A percentile compares a stretch with the other conserved stretches of the same genome.
Evolutionary conservation across 2,888 invertebrate genomes (phyloP).

Genomic region (Julus scandinavius): DNA sequence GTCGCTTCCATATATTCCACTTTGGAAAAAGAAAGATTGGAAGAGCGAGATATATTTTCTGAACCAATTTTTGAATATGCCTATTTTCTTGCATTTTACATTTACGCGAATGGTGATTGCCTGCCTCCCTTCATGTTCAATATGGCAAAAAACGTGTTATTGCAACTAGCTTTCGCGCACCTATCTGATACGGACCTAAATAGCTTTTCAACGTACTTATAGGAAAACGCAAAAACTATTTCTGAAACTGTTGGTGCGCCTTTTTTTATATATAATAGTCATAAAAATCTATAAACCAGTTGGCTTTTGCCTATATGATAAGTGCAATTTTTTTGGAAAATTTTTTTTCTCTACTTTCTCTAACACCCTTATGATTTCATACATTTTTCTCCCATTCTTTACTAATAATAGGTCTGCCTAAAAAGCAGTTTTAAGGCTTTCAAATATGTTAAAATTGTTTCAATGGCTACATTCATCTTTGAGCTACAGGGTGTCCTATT

Average conservation of each 20-base stretch:
- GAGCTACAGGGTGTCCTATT: not conserved
- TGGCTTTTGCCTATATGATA: conserved; percentile 33
- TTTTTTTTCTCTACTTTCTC: not conserved
- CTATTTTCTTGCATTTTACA: conserved; percentile 14
- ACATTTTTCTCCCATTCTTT: not conserved
- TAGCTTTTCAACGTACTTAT: conserved; percentile 39
- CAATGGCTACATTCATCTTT: not conserved
- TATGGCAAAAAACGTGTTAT: conserved; percentile 37
- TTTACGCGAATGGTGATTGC: conserved; percentile 26
- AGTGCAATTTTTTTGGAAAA: not conserved
- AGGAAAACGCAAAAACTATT: conserved; percentile 33
- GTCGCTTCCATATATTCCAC: not conserved
- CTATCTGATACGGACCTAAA: conserved; percentile 35
- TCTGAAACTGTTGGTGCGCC: conserved; percentile 40
- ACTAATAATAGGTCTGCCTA: conserved; percentile 4
- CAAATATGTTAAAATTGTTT: conserved; percentile 6
- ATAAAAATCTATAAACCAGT: conserved; percentile 44
- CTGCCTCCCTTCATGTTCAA: conserved; percentile 36
- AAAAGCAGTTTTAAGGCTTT: conserved; percentile 20
- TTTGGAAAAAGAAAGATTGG: not conserved
- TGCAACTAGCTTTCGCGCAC: not conserved
- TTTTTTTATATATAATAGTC: conserved; percentile 24
- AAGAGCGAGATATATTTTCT: not conserved
- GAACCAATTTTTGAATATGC: conserved; percentile 28
- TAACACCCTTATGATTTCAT: conserved; percentile 22